phyloP scores from a whole-genome alignment of 35 echinoderm and acorn worm species.

The Apostichopus parvimensis region DNA sequence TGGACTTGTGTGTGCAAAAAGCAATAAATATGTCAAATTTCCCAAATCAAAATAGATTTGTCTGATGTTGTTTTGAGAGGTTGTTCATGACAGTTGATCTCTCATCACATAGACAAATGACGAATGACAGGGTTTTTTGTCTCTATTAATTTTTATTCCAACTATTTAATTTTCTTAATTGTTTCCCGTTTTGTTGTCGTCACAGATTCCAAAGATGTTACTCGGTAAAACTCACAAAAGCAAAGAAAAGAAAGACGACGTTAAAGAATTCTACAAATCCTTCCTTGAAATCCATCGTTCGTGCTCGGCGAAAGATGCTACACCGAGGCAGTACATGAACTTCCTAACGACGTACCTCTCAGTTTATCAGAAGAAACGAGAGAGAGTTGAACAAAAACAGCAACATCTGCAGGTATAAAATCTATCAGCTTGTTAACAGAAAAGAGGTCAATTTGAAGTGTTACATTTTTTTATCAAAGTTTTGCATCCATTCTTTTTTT shows the following conservation, averaged over 20 bases:
- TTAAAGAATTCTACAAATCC: conserved; percentile 81
- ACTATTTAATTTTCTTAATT: background rate
- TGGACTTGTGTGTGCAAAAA: too few species aligned
- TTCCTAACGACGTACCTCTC: conserved; percentile 88
- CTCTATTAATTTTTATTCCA: too few species aligned
- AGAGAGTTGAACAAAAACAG: conserved; percentile 83
- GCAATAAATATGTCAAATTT: too few species aligned
- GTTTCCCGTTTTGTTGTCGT: background rate
- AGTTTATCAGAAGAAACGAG: conserved; percentile 87
- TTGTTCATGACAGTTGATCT: too few species aligned
- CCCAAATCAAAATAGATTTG: too few species aligned
- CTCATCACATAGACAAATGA: too few species aligned
- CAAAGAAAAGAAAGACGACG: conserved; percentile 75
- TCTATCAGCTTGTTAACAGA: too few species aligned
- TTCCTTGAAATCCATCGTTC: conserved; percentile 95
- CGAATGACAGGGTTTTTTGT: too few species aligned
- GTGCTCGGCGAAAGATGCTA: conserved; percentile 67
- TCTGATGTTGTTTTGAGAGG: too few species aligned
- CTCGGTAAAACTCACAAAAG: conserved; percentile 54
- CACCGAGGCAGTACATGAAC: conserved; percentile 93
- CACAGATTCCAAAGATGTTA: conserved; percentile 91
- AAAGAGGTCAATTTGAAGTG: background rate
- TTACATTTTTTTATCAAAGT: too few species aligned
- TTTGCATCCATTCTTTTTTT: too few species aligned
- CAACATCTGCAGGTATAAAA: conserved; percentile 85